A percentile compares a stretch with the other conserved stretches of the same genome.
phyloP scores from a whole-genome alignment of 2,113 vertebrate genomes.

The Ctenodactylus gundi region DNA sequence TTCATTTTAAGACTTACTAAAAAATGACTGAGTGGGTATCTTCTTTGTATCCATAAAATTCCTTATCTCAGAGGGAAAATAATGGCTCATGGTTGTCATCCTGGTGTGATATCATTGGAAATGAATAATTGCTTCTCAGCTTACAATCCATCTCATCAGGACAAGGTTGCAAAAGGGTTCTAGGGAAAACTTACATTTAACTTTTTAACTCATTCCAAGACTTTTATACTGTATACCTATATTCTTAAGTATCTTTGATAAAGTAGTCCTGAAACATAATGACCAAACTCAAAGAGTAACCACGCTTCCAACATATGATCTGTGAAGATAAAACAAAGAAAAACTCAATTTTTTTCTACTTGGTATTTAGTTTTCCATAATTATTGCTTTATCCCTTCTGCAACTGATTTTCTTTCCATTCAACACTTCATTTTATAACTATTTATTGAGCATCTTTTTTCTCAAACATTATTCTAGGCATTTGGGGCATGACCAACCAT shows the following conservation, averaged over 20 bases:
- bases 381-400: neutral
- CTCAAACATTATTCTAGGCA: neutral
- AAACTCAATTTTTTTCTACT: too few relatives aligned
- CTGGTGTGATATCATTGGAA: neutral
- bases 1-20: slow-evolving; percentile 18
- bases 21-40: slow-evolving; percentile 34
- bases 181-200: neutral
- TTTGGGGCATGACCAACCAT: neutral
- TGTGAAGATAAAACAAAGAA: neutral
- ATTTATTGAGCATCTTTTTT: neutral
- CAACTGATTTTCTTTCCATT: neutral
- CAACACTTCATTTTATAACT: neutral
- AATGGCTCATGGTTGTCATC: neutral
- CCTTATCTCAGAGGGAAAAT: neutral
- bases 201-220: neutral
- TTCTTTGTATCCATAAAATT: neutral
- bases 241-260: neutral
- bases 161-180: neutral
- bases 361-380: neutral
- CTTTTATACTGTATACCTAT: neutral
- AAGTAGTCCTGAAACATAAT: neutral
- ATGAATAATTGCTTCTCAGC: neutral
- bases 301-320: neutral
- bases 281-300: neutral
- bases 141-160: neutral